Evolutionary conservation across 1,140 invertebrate species (phyloP), one percentile per base, ranked within the genome.

Genomic region (Diorhabda elongata): DNA sequence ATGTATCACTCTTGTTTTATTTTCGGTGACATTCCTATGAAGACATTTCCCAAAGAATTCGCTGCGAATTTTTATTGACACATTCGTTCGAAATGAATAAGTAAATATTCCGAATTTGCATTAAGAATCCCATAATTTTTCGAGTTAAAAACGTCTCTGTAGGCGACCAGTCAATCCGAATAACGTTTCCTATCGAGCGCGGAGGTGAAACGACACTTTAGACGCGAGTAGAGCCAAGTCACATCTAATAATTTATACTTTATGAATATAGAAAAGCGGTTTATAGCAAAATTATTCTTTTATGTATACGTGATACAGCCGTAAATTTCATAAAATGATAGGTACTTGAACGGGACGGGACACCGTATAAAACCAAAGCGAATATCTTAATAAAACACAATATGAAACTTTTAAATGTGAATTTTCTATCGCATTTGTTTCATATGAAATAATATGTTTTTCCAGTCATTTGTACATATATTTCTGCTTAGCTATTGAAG

Each of bases 141-240:
- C 61, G 44, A 69, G 56, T 72, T 69, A 69, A 69, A 52, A 69
- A 68, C 64, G 58, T 61, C 43, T 72, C 61, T 70, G 71, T 72
- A 70, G 68, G 65, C 61, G 42, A 8, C 68, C 11, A 69, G 71
- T 72, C 71, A 72, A 72, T 72, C 71, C 52, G 69, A 71, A 71
- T 71, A 69, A 71, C 62, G 69, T 71, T 71, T 71, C 67, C 70
- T 71, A 67, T 69, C 70, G 52, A 52, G 52, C 60, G 67, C 44
- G 70, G 67, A 71, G 67, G 66, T 68, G 68, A 71, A 71, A 71
- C 60, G 67, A 63, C 2, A 26, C 41, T 64, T 60, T 42, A 59
- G 26, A 7, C 26, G 58, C 2, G 2, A 3, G n/a, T 56, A n/a
- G n/a, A n/a, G 52, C n/a, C 52, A 56, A 6, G 52, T 56, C 52